These are phyloP conservation scores for Lapara coniferarum DNA, from an alignment of 2,888 invertebrate species.

Conservation along the genomic window DNA sequence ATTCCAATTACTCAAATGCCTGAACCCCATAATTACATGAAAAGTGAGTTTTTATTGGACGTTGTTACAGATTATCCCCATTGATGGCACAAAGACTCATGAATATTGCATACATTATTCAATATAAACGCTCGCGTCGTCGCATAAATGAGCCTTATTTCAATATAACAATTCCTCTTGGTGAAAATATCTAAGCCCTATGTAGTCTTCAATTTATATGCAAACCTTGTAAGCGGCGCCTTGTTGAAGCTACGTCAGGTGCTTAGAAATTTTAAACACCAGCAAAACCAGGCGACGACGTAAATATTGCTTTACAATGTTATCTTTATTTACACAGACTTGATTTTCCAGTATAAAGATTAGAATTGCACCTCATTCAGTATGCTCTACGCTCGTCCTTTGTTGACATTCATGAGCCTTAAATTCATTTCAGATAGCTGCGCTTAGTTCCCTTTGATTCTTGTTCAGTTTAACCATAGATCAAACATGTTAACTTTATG, in stretches of 20 bases:
- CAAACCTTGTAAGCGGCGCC: slow-evolving; percentile 16
- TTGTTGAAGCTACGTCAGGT: neutral
- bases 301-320: neutral
- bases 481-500: neutral
- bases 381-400: neutral
- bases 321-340: neutral
- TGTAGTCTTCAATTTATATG: slow-evolving; percentile 20
- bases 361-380: neutral
- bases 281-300: neutral
- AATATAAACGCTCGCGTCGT: neutral
- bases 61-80: too few species aligned
- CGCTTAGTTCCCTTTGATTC: neutral
- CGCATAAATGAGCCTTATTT: neutral
- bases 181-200: slow-evolving; percentile 13
- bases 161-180: neutral
- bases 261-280: neutral
- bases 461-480: neutral
- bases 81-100: neutral
- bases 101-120: neutral
- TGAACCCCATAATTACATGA: too few species aligned
- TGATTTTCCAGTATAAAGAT: neutral
- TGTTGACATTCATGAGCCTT: slow-evolving; percentile 1
- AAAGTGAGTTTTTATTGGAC: too few species aligned
- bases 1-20: too few species aligned
- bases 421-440: neutral